Conservation (phyloP, 2,797 vertebrate species). For the Syngnathus acus region DNA sequence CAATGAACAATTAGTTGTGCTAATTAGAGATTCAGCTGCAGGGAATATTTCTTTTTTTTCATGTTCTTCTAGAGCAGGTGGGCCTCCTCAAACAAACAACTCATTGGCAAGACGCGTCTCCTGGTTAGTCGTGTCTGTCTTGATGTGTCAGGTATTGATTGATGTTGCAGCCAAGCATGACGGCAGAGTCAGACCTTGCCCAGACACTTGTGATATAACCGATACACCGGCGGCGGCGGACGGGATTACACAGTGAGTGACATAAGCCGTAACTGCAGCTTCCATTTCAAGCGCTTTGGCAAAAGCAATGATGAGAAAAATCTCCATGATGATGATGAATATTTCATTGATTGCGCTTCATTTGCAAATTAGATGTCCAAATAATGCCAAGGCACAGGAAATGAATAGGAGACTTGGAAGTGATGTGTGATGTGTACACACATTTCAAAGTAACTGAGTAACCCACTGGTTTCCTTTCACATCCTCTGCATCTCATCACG, state of each 20-base stretch:
- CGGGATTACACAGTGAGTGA: conserved; percentile 9
- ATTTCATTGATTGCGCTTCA: neutral
- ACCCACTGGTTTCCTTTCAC: neutral
- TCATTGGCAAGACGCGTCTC: conserved; percentile 16
- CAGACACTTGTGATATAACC: neutral
- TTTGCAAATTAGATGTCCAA: neutral
- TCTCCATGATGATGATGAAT: no score
- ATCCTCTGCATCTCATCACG: conserved; percentile 7
- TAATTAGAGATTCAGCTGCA: neutral
- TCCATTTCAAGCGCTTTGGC: neutral
- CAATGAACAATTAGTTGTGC: neutral
- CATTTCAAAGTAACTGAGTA: conserved; percentile 5
- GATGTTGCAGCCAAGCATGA: conserved; percentile 16
- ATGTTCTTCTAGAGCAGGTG: neutral
- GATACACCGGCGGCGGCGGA: no score
- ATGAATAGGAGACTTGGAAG: neutral
- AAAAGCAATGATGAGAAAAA: no score
- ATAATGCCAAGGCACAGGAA: neutral
- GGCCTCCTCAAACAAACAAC: conserved; percentile 5
- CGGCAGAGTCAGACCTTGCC: conserved; percentile 1
- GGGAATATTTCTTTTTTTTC: conserved; percentile 1
- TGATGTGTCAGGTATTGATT: conserved; percentile 34
- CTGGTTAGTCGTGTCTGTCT: conserved; percentile 1
- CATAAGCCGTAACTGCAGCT: neutral
- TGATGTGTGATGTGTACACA: neutral